Percentiles rank a stretch among this genome's conserved stretches.
Conservation (phyloP, 1,140 invertebrate species). For the Solen grandis region DNA sequence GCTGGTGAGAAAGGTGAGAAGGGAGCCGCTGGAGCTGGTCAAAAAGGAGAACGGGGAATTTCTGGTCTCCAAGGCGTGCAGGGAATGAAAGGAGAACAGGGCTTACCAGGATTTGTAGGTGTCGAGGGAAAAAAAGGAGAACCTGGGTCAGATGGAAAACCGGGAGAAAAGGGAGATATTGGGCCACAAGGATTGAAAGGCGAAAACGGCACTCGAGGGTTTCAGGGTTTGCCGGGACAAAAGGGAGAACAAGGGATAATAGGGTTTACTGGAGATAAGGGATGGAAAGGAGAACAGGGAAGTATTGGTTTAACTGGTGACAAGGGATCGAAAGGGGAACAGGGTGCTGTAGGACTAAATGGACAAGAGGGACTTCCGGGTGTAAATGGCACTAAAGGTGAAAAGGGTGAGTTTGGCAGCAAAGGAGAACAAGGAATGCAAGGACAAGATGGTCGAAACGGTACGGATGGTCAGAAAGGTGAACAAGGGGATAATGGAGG, state of each 20-base stretch:
- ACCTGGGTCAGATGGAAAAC: background rate
- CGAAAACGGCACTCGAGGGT: background rate
- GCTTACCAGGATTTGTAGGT: too few relatives aligned
- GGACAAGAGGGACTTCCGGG: constrained; percentile 22
- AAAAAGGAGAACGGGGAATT: too few relatives aligned
- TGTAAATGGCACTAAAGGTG: constrained; percentile 19
- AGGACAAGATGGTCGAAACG: background rate
- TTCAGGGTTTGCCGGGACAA: constrained; percentile 9
- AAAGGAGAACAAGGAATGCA: constrained; percentile 1
- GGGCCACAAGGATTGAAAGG: constrained; percentile 16
- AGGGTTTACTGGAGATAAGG: constrained; percentile 12
- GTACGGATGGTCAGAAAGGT: background rate
- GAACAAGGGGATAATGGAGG: background rate
- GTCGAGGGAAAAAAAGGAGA: constrained; percentile 37
- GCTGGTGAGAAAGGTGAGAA: background rate
- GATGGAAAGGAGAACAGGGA: background rate
- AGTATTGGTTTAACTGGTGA: constrained; percentile 13
- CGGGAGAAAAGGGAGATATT: background rate
- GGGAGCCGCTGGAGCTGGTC: constrained; percentile 1
- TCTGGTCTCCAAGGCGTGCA: too few relatives aligned
- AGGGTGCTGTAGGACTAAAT: constrained; percentile 2
- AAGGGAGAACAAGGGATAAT: constrained; percentile 18
- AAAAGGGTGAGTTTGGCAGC: background rate
- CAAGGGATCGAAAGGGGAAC: constrained; percentile 17
- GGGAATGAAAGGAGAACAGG: too few relatives aligned